A percentile compares a stretch with the other conserved stretches of the same genome.
Evolutionary conservation across 2,888 invertebrate genomes (phyloP).

Genomic region (Dryadula phaetusa): DNA sequence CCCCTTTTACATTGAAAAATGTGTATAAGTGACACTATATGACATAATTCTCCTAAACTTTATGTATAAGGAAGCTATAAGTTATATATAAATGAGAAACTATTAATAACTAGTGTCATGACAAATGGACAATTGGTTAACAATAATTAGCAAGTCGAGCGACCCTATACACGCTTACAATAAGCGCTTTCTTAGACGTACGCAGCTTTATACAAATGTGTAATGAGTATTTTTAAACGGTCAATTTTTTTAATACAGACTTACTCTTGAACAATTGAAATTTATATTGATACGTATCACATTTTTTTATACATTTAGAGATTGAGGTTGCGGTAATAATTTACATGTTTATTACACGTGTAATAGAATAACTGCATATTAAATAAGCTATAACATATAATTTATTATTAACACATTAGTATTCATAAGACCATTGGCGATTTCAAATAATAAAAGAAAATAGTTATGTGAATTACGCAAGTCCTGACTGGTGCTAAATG

Average conservation of each 20-base stretch:
- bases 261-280: too few relatives aligned
- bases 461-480: background rate
- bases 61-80: background rate
- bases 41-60: background rate
- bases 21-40: background rate
- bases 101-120: background rate
- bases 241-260: too few relatives aligned
- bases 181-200: too few relatives aligned
- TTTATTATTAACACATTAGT: background rate
- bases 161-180: too few relatives aligned
- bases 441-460: conserved; percentile 1
- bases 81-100: background rate
- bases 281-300: too few relatives aligned
- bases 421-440: background rate
- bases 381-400: conserved; percentile 11
- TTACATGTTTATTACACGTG: background rate
- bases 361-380: conserved; percentile 24
- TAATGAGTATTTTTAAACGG: too few relatives aligned
- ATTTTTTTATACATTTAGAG: background rate
- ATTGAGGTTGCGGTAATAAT: background rate
- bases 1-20: conserved; percentile 3
- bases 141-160: background rate
- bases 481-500: background rate
- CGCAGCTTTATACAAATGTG: too few relatives aligned
- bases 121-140: background rate